Evolutionary conservation across 2,888 invertebrate genomes (phyloP).

Genomic region (Rhamphomyia laevipes): DNA sequence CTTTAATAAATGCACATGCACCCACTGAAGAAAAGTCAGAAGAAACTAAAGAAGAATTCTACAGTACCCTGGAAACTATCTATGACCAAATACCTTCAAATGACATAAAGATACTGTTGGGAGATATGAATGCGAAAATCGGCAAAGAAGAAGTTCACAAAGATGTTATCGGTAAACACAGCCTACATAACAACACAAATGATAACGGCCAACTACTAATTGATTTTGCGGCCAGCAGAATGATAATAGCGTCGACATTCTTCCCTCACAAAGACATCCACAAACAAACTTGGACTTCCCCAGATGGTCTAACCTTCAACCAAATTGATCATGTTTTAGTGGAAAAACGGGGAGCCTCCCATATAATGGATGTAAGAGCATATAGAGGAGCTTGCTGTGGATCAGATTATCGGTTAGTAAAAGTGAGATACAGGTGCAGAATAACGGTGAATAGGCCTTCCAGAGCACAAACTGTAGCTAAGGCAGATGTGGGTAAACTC

Average conservation of each 20-base stretch:
- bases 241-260: not conserved
- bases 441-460: not conserved
- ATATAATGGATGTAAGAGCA: not conserved
- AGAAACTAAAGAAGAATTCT: no score
- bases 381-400: not conserved
- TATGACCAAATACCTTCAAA: not conserved
- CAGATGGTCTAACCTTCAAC: not conserved
- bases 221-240: not conserved
- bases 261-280: not conserved
- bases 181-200: not conserved
- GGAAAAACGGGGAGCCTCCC: not conserved
- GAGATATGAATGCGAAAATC: not conserved
- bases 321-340: not conserved
- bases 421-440: not conserved
- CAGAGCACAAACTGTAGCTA: not conserved
- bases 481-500: not conserved
- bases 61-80: no score
- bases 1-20: no score
- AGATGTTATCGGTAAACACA: not conserved
- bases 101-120: not conserved
- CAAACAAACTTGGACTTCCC: not conserved
- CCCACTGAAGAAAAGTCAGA: no score
- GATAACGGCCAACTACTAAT: not conserved
- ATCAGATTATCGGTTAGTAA: not conserved
- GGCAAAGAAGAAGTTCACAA: not conserved